These are phyloP conservation scores for Lithophane semibrunnea DNA, from an alignment of 2,888 invertebrate genomes.

Conservation along the genomic window DNA sequence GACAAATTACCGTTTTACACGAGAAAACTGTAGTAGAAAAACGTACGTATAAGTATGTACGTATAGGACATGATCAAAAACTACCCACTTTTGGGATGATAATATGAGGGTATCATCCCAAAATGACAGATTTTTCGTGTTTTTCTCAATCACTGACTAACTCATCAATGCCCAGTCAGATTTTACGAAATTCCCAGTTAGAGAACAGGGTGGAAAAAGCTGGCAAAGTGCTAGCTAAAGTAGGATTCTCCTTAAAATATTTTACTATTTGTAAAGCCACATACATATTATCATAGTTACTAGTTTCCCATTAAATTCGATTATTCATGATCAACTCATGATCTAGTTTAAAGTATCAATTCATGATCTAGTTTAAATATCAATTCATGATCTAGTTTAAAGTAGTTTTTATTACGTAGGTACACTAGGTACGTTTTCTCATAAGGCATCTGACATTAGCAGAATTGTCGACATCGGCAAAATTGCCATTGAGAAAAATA, in stretches of 20 bases:
- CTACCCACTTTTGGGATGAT: neutral
- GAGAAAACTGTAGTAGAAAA: neutral
- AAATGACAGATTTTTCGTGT: neutral
- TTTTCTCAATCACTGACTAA: neutral
- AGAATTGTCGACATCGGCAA: too few species aligned
- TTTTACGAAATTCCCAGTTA: neutral
- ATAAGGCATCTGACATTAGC: neutral
- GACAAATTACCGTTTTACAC: constrained; percentile 2
- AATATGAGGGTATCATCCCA: neutral
- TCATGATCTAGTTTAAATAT: neutral
- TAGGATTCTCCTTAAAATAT: neutral
- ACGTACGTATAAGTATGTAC: neutral
- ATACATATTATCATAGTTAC: neutral
- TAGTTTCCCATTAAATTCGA: neutral
- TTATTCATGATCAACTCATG: neutral
- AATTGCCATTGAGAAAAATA: neutral
- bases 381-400: neutral
- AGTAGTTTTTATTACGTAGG: neutral
- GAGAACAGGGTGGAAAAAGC: neutral
- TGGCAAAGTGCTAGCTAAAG: neutral
- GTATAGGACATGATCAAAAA: neutral
- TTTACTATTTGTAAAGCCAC: neutral
- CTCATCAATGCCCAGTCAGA: too few species aligned
- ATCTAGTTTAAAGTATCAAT: neutral
- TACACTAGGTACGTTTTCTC: neutral